Conservation (phyloP, 2,797 vertebrate genomes). For the Urocyon cinereoargenteus region DNA sequence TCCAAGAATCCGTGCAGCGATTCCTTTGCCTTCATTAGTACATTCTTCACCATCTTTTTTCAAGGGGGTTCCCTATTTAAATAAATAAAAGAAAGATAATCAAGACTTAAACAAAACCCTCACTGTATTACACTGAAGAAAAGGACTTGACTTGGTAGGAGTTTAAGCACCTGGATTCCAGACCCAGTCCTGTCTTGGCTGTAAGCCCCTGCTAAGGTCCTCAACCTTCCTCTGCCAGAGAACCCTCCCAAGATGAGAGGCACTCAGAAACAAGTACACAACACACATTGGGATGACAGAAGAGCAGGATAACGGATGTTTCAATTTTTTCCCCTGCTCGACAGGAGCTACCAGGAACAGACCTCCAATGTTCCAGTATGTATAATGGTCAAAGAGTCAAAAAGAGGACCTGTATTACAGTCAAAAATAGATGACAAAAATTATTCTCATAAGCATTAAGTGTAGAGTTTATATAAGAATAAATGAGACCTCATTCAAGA, state of each 20-base stretch:
- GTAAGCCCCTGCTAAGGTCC: neutral
- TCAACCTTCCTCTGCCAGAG: neutral
- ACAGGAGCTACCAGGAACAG: neutral
- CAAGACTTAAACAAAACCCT: neutral
- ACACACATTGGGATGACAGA: neutral
- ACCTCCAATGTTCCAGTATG: neutral
- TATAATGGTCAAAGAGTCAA: neutral
- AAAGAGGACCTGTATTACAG: neutral
- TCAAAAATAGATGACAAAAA: neutral
- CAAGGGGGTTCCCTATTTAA: constrained; percentile 90
- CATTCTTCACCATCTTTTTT: constrained; percentile 96
- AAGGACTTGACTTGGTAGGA: neutral
- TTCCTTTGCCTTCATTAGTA: constrained; percentile 95
- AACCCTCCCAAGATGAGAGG: neutral
- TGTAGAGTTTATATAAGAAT: neutral
- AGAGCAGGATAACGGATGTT: neutral
- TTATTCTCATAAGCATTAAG: neutral
- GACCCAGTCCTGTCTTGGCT: neutral
- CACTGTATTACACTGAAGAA: neutral
- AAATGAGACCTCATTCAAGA: neutral
- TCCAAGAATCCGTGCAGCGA: constrained; percentile 96
- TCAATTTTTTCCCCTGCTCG: neutral
- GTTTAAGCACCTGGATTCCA: neutral
- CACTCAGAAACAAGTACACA: neutral
- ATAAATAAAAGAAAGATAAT: constrained; percentile 13